A percentile compares a stretch with the other conserved stretches of the same genome.
Conservation (phyloP, 2,888 invertebrate species). For the Argyra leucocephala region DNA sequence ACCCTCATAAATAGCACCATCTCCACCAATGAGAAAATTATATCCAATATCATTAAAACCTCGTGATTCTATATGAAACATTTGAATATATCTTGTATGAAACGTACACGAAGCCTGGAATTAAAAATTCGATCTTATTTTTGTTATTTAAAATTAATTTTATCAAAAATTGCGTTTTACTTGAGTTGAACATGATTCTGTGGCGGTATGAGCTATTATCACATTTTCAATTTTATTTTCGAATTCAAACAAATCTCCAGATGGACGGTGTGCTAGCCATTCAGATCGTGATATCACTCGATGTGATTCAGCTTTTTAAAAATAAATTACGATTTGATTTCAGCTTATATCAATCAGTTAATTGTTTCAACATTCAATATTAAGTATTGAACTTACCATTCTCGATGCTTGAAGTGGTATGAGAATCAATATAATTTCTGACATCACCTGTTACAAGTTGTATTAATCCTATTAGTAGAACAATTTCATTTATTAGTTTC, state of each 20-base stretch:
- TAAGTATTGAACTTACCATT: too few relatives aligned
- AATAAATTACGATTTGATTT: too few relatives aligned
- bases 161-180: slow-evolving; percentile 30
- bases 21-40: slow-evolving; percentile 70
- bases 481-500: too few relatives aligned
- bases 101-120: background rate
- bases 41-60: slow-evolving; percentile 62
- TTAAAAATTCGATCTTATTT: background rate
- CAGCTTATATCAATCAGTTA: too few relatives aligned
- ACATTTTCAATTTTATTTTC: slow-evolving; percentile 48
- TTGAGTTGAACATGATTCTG: slow-evolving; percentile 50
- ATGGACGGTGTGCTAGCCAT: slow-evolving; percentile 60
- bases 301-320: too few relatives aligned
- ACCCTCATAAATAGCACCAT: slow-evolving; percentile 62
- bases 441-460: too few relatives aligned
- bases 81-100: slow-evolving; percentile 44
- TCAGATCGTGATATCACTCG: slow-evolving; percentile 50
- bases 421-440: too few relatives aligned
- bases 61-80: slow-evolving; percentile 56
- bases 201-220: slow-evolving; percentile 58
- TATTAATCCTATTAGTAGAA: too few relatives aligned
- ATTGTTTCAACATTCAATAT: too few relatives aligned
- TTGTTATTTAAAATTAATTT: background rate
- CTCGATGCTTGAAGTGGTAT: too few relatives aligned
- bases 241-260: slow-evolving; percentile 37